Evolutionary conservation across 2,797 vertebrate genomes (phyloP), one percentile per base, ranked within the genome.

Genomic region (Podarcis siculus): DNA sequence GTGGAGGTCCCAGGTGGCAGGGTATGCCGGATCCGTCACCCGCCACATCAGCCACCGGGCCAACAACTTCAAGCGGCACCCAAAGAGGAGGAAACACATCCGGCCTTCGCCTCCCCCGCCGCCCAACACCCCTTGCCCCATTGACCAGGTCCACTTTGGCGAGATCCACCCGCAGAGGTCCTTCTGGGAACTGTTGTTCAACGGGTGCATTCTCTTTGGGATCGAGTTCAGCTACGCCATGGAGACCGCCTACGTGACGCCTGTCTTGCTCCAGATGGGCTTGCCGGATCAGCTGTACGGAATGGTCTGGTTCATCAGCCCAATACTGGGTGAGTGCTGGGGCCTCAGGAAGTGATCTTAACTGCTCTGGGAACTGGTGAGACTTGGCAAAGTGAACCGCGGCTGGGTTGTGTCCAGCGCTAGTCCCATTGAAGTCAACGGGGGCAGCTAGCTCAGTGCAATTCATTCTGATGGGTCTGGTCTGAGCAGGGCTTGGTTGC

Each of bases 161-260:
- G 98, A 98, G 92, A 97, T 99, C 91, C 98, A 98, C 64, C 97
- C 96, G 92, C 97, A 98, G 87, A 98, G 99, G 49, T 98, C 99
- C 76, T 98, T 99, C 94, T 92, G 97, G 69, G 98, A 99, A 91
- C 97, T 99, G 78, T 91, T 99, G 35, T 99, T 98, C 95, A 99
- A 99, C 0, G 99, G 99, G 69, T 99, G 98, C 92, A 95, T 99
- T 91, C 97, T 99, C 85, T 99, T 99, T 32, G 99, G 99, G 85
- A 98, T 99, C 0, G 99, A 99, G 95, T 99, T 99, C 95, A 99
- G 99, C 95, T 99, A 99, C 7, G 99, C 99, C 95, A 99, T 99
- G 99, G 99, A 99, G 94, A 99, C 99, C 0, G 99, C 99, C 0
- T 99, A 99, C 3, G 99, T 99, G 87, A 99, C 99, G 0, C 99